Evolutionary conservation across 2,113 vertebrate genomes (phyloP).

Genomic region (Gambusia holbrooki): DNA sequence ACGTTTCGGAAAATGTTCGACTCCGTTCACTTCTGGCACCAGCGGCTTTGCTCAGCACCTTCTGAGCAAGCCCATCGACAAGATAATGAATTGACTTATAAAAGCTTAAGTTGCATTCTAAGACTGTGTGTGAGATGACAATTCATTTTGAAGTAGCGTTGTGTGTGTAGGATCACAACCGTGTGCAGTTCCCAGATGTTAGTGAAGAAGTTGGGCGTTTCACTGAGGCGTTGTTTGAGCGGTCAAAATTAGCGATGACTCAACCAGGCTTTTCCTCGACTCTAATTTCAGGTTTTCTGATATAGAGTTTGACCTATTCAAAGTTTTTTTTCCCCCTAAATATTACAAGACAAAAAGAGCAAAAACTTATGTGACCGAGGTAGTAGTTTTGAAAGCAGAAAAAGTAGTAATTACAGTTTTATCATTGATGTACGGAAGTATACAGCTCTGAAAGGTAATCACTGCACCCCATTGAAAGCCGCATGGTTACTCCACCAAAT

Average conservation of each 20-base stretch:
- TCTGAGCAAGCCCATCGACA: background rate
- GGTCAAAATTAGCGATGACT: background rate
- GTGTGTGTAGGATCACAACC: background rate
- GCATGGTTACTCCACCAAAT: no score
- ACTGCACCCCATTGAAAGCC: no score
- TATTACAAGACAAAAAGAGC: background rate
- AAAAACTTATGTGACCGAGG: background rate
- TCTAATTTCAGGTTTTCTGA: background rate
- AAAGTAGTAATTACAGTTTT: background rate
- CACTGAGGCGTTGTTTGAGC: background rate
- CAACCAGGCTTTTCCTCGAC: background rate
- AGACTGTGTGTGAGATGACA: background rate
- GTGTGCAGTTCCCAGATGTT: no score
- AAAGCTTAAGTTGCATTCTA: background rate
- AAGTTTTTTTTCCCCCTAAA: background rate
- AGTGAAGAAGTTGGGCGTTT: no score
- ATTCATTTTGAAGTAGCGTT: background rate
- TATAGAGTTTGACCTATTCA: background rate
- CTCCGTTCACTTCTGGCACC: background rate
- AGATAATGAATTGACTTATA: background rate
- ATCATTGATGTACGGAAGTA: background rate
- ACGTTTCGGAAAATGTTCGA: no score
- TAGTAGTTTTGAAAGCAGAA: background rate
- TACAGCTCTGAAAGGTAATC: no score
- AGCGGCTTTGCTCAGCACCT: background rate